Evolutionary conservation across 2,888 invertebrate species (phyloP).

Genomic region (Seira sanloemensis): DNA sequence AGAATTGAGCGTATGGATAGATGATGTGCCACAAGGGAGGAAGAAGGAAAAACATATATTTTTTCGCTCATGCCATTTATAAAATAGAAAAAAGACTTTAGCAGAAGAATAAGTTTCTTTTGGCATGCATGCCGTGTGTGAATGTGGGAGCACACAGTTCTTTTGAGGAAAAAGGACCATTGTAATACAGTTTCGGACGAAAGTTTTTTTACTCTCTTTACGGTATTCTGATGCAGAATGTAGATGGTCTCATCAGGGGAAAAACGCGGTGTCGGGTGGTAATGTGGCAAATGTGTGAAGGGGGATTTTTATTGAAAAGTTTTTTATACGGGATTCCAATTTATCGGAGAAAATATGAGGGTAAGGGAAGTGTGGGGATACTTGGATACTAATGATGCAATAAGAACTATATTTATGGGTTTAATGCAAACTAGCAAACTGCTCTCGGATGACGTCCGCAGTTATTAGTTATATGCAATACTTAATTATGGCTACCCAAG

Average conservation of each 20-base stretch:
- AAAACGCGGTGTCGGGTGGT: not conserved
- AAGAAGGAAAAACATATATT: constrained; percentile 21
- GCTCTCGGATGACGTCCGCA: too few species aligned
- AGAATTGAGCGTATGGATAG: constrained; percentile 17
- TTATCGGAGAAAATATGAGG: not conserved
- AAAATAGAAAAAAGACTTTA: constrained; percentile 19
- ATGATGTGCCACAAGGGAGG: constrained; percentile 46
- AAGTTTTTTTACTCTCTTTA: not conserved
- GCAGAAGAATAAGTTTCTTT: not conserved
- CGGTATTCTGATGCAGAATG: not conserved
- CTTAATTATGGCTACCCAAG: too few species aligned
- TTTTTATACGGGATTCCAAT: not conserved
- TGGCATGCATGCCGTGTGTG: not conserved
- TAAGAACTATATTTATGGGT: too few species aligned
- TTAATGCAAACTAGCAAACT: too few species aligned
- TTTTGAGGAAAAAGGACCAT: not conserved
- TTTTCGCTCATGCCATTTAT: constrained; percentile 43
- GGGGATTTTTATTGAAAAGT: not conserved
- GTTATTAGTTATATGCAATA: too few species aligned
- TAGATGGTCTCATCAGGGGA: not conserved
- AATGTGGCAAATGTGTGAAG: not conserved
- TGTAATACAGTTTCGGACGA: not conserved
- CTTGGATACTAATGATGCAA: too few species aligned
- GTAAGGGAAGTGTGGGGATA: too few species aligned
- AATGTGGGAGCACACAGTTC: not conserved